Evolutionary conservation across 2,797 vertebrate species (phyloP).

Genomic region (Nannoperca australis): DNA sequence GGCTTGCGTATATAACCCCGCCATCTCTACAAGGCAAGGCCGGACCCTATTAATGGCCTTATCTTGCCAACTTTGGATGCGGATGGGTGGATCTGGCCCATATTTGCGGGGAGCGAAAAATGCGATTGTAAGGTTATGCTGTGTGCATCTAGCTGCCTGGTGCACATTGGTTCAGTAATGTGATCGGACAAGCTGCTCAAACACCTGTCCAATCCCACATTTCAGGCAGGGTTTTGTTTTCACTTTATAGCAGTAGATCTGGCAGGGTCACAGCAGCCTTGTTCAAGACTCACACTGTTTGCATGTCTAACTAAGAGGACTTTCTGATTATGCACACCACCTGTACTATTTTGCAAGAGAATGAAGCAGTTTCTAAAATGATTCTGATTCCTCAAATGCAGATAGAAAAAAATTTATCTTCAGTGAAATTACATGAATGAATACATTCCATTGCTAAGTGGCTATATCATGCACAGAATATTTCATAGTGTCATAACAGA

Average conservation of each 20-base stretch:
- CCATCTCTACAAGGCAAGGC: constrained; percentile 71
- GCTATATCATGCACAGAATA: constrained; percentile 52
- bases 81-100: constrained; percentile 76
- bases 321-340: constrained; percentile 80
- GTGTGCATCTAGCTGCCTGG: constrained; percentile 85
- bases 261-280: constrained; percentile 82
- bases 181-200: constrained; percentile 86
- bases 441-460: constrained; percentile 37
- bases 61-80: constrained; percentile 77
- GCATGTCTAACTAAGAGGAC: constrained; percentile 77
- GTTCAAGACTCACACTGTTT: constrained; percentile 84
- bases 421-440: constrained; percentile 48
- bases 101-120: constrained; percentile 80
- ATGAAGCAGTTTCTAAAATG: constrained; percentile 56
- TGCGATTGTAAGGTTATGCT: constrained; percentile 90
- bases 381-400: constrained; percentile 45
- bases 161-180: constrained; percentile 87
- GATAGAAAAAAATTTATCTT: constrained; percentile 25
- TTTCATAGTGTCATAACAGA: constrained; percentile 48
- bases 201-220: constrained; percentile 86
- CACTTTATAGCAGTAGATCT: constrained; percentile 82
- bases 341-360: constrained; percentile 74
- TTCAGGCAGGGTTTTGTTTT: constrained; percentile 83
- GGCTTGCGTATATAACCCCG: constrained; percentile 65
- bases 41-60: constrained; percentile 77